Base-by-base conservation (phyloP, 2,888 invertebrate species). In the Cheilosia vulpina region DNA sequence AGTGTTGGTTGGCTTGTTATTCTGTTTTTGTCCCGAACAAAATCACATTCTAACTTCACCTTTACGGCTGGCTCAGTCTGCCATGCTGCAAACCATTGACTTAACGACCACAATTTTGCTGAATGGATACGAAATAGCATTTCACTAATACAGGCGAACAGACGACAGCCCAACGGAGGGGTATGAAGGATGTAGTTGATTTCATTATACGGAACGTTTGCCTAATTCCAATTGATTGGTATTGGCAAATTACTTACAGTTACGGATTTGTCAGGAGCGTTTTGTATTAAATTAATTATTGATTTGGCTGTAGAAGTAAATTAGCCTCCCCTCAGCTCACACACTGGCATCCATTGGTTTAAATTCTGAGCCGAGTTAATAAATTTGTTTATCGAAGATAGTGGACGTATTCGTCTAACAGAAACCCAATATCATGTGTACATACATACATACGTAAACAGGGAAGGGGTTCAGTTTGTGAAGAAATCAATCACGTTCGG, bases 401-500 rank as follows among this genome's bases (percentile, higher is more conserved):
- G 15, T 55, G 45, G 31, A 19, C 13, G 34, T 34, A 58, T 69
- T 27, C 9, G 24, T 34, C 43, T 52, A 45, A 21, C 27, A 62
- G 50, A 31, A 55, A 66, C 38, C 65, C 63, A 31, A 57, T 55
- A 62, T 57, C 45, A 11, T 17, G 17, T 27, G 62, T 27, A 50
- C 21, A 34, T 27, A 53, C 47, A 24, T 9, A n/a, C n/a, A n/a
- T n/a, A n/a, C 2, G 3, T 9, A 9, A 31, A 2, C 27, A 45
- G 50, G 24, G 41, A 34, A 57, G 55, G 62, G 63, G 52, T 57
- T 69, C 38, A 69, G 75, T 76, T 76, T 75, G 41, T 43, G 58
- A 84, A 80, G 80, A 80, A 84, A 80, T 84, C 84, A 84, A 84
- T 84, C 84, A 84, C 71, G 79, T 84, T 76, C 84, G 27, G 31